Evolutionary conservation across 2,797 vertebrate species (phyloP), one percentile per base, ranked within the genome.

Genomic region (Balearica regulorum): DNA sequence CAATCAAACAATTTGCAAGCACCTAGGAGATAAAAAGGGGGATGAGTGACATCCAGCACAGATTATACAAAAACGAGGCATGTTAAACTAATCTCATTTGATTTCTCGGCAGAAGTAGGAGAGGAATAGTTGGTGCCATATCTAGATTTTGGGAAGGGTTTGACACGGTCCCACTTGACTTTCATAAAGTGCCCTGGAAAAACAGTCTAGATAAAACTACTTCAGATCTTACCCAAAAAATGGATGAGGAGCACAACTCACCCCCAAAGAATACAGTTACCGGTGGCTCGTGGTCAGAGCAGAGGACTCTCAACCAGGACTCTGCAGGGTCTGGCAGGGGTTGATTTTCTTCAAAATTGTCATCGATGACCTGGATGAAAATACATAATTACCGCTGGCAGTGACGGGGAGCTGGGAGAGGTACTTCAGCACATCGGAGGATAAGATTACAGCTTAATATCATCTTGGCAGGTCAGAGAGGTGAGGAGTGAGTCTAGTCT

Each of bases 1-100:
- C 95, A 95, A 46, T 95, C 94, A 90, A 87, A 46, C 11, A 62
- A 78, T 96, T 76, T 84, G 64, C 76, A 62, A 93, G 90, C 75
- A 93, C 78, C 86, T 87, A 64, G 55, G 68, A 93, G 75, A 93
- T 89, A 92, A 93, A 96, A 92, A 84, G 17, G 71, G 84, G 85
- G 83, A 92, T 83, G 89, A 94, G 81, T 91, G 91, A 81, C 91
- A 73, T 76, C 19, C 68, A 76, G 71, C 64, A 25, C 16, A 75
- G 87, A 84, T 93, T 83, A 54, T 73, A 60, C 48, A 77, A 60
- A 89, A 83, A n/a, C 11, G 57, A 89, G 60, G 64, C 19, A 13
- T 11, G 13, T 66, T 92, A 55, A 83, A 60, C 31, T 77, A 29
- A 72, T 83, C 77, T 90, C 54, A 15, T 83, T 70, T 92, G 86